Evolutionary conservation across 2,113 vertebrate genomes (phyloP).

Genomic region (Myocastor coypus): DNA sequence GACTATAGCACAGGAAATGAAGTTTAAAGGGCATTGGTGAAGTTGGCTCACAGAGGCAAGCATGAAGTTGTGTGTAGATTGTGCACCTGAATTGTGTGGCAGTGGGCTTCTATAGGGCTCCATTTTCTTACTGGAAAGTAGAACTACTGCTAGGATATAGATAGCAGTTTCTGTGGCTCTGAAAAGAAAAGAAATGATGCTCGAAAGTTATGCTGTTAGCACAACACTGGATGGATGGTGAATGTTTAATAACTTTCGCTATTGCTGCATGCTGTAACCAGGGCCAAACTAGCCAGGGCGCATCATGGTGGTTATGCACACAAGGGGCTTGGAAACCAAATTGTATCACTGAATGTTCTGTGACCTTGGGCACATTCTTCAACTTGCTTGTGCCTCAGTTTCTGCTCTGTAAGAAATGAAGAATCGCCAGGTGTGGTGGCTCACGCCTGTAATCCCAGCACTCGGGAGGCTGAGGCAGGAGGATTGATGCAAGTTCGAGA

Average conservation of each 20-base stretch:
- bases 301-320: background rate
- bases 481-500: too few species aligned
- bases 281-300: background rate
- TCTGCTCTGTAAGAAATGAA: constrained; percentile 41
- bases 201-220: background rate
- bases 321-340: background rate
- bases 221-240: accelerated
- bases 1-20: background rate
- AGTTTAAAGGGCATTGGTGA: background rate
- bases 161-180: background rate
- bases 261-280: background rate
- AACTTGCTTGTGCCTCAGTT: background rate
- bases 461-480: too few species aligned
- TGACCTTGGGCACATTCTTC: background rate
- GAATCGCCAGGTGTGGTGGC: too few species aligned
- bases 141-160: background rate
- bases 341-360: background rate
- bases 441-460: too few species aligned
- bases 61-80: background rate
- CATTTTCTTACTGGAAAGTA: background rate
- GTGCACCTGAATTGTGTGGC: background rate
- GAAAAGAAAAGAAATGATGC: background rate
- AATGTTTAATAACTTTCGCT: background rate
- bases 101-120: background rate
- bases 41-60: background rate